Evolutionary conservation across 1,140 invertebrate genomes (phyloP), one percentile per base, ranked within the genome.

Genomic region (Orius laevigatus): DNA sequence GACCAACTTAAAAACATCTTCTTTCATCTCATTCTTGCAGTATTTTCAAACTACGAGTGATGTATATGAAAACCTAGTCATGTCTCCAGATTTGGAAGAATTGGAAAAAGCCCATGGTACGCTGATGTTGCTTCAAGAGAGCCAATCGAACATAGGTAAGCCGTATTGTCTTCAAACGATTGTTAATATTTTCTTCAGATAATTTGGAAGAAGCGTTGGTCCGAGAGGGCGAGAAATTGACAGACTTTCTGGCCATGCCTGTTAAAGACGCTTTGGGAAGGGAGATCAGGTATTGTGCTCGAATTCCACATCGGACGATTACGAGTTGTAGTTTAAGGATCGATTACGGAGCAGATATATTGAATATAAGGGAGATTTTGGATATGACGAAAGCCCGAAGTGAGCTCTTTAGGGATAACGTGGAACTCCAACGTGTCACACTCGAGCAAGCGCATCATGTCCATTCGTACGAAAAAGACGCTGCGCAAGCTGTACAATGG

Each of bases 191-290:
- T 54, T 64, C 57, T 58, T 50, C 59, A 76, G 80, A 75, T 57
- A 63, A 65, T 25, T 66, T 81, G 41, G 78, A 78, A 61, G 67
- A 68, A 42, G 75, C 81, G 59, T 68, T 84, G 48, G 67, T 76
- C n/a, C 72, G 75, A 55, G 80, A 84, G 64, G 82, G 82, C 11
- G 81, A 85, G 62, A 82, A 79, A 57, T 63, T 87, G 20, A 75
- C 81, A 16, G 82, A 85, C 62, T 72, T 85, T 61, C 67, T 86
- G 44, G 79, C 81, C 5, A 76, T 84, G 68, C 81, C 81, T 8
- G 73, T 84, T 36, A 84, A 85, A 64, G 81, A 85, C 63, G 79
- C 81, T 0, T 66, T 81, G 46, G 79, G 80, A 15, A 69, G 78
- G 52, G 81, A 84, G 60, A 70, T 48, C 36, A 48, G 43, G 43